Base-by-base conservation (phyloP, 2,888 invertebrate species). In the Eudasyphora cyanicolor region DNA sequence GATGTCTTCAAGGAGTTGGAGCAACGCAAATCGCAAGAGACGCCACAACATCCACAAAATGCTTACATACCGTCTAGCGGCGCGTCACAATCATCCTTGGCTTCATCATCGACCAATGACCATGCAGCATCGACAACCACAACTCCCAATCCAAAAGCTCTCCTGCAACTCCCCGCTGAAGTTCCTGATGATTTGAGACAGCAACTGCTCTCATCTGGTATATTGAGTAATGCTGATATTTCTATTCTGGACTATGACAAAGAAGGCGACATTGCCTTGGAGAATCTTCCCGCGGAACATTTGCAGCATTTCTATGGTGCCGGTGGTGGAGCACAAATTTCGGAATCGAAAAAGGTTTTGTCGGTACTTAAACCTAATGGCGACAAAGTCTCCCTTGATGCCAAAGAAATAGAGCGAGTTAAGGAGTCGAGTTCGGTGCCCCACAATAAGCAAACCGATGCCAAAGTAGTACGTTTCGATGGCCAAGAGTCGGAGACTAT, bases 221-320 rank as follows among this genome's bases (percentile, higher is more conserved):
- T 97, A 87, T 92, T 97, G 76, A 96, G 96, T 86, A 96, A 97
- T 89, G 97, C 97, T 60, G 96, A 97, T 87, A 97, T 97, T 82
- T 97, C 97, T 86, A 94, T 97, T 67, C 92, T 97, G 80, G 97
- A 97, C 92, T 97, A 97, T 88, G 97, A 97, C 88, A 97, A 97
- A 93, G 95, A 97, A 51, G 97, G 97, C 35, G 97, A 96, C 85
- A 96, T 96, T 76, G 95, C 96, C 4, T 93, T 97, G 71, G 97
- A 97, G 85, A 96, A 95, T 84, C 91, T 97, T 70, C 97, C 97
- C 1, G 96, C 97, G 73, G 97, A 97, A 91, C 97, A 97, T 87
- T 91, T 97, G 79, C 96, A 96, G 45, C 97, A 97, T 90, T 97
- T 97, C 91, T 97, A 96, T 89, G 95, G 95, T 21, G 96, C 96